phyloP scores from a whole-genome alignment of 1,140 invertebrate genomes.

The Ephestia elutella region DNA sequence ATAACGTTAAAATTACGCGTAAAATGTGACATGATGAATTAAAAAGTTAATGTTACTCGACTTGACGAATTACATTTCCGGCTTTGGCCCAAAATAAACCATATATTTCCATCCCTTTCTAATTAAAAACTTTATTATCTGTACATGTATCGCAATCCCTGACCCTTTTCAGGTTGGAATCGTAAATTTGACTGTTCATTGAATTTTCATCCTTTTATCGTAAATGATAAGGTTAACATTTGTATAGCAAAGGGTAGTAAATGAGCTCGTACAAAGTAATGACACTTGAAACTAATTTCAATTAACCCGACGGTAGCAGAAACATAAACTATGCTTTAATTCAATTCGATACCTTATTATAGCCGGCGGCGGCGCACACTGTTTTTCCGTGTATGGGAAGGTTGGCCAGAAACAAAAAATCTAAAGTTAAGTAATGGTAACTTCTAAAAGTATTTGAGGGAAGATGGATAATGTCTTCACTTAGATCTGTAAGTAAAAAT shows the following conservation, averaged over 20 bases:
- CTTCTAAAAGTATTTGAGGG: no score
- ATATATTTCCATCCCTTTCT: not conserved
- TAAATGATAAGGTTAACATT: not conserved
- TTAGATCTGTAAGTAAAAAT: no score
- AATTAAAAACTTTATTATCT: conserved; percentile 5
- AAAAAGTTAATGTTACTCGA: not conserved
- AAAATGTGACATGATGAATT: not conserved
- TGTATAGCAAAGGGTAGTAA: not conserved
- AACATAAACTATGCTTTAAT: not conserved
- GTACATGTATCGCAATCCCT: conserved; percentile 1
- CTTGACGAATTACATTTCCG: conserved; percentile 1
- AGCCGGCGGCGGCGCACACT: no score
- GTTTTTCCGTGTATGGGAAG: no score
- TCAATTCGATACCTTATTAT: not conserved
- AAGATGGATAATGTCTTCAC: no score
- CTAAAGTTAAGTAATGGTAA: no score
- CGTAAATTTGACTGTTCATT: not conserved
- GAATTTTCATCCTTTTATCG: not conserved
- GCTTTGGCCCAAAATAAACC: not conserved
- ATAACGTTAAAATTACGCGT: not conserved
- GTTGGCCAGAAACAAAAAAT: no score
- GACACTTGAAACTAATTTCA: not conserved
- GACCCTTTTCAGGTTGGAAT: not conserved
- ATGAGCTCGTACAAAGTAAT: not conserved
- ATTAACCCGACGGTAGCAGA: not conserved